Evolutionary conservation across 2,113 vertebrate species (phyloP).

Genomic region (Xenopus laevis): DNA sequence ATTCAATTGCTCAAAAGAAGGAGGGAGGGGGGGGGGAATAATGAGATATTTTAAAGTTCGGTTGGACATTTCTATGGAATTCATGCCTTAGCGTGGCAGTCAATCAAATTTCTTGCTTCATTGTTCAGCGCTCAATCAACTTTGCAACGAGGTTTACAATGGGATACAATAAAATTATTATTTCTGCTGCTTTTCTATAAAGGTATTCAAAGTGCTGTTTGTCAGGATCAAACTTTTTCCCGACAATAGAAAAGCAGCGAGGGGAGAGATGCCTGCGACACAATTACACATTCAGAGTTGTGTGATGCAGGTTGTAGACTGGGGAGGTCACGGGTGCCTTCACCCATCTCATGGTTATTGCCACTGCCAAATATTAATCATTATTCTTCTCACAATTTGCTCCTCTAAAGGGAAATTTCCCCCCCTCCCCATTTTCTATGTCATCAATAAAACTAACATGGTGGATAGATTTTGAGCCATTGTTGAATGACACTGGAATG

Average conservation of each 20-base stretch:
- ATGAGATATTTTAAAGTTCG: constrained; percentile 45
- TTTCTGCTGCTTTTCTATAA: constrained; percentile 38
- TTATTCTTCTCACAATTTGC: background rate
- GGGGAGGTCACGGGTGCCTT: background rate
- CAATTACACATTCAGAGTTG: constrained; percentile 18
- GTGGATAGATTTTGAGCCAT: background rate
- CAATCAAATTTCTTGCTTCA: constrained; percentile 40
- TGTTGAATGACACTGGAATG: background rate
- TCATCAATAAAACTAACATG: background rate
- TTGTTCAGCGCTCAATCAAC: constrained; percentile 43
- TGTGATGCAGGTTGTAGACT: background rate
- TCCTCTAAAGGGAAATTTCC: no score
- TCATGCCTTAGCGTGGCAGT: constrained; percentile 41
- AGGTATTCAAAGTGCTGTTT: constrained; percentile 42
- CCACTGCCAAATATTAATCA: background rate
- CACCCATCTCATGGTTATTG: background rate
- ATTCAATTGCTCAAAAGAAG: constrained; percentile 19
- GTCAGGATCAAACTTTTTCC: constrained; percentile 43
- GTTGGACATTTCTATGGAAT: constrained; percentile 46
- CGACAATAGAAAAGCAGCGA: constrained; percentile 34
- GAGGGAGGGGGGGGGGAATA: constrained; percentile 9
- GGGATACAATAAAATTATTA: constrained; percentile 44
- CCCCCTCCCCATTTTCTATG: no score
- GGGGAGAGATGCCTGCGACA: constrained; percentile 37
- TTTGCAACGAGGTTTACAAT: constrained; percentile 43